phyloP scores from a whole-genome alignment of 2,888 invertebrate species.

The Lobophora halterata region DNA sequence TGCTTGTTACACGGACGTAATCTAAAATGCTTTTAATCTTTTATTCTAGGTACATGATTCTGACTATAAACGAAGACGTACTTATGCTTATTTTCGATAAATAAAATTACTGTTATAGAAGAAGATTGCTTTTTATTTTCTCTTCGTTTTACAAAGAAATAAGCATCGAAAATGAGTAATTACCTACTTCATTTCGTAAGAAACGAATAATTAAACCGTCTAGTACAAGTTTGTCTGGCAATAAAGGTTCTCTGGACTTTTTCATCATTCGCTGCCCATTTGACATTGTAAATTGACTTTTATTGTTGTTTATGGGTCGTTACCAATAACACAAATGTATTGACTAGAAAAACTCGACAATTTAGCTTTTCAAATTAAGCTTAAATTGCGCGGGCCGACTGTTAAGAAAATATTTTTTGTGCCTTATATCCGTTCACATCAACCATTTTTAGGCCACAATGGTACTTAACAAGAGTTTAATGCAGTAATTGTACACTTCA shows the following conservation, averaged over 20 bases:
- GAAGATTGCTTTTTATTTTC: conserved; percentile 1
- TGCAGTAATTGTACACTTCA: conserved; percentile 20
- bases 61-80: too few species aligned
- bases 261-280: conserved; percentile 16
- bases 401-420: conserved; percentile 46
- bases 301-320: conserved; percentile 28
- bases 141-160: neutral
- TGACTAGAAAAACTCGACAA: conserved; percentile 25
- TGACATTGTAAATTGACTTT: conserved; percentile 23
- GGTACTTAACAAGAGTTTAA: conserved; percentile 37
- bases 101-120: too few species aligned
- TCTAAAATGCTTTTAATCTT: too few species aligned
- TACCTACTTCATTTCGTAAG: conserved; percentile 3
- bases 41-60: too few species aligned
- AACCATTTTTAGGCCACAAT: conserved; percentile 68
- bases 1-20: too few species aligned
- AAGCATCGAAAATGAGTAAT: conserved; percentile 4
- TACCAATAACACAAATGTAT: conserved; percentile 22
- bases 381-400: conserved; percentile 42
- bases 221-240: conserved; percentile 7
- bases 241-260: conserved; percentile 16
- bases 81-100: too few species aligned
- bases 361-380: conserved; percentile 44
- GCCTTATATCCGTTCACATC: conserved; percentile 37
- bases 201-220: conserved; percentile 1